Base-by-base conservation (phyloP, 2,113 vertebrate genomes). In the Gymnorhina tibicen region DNA sequence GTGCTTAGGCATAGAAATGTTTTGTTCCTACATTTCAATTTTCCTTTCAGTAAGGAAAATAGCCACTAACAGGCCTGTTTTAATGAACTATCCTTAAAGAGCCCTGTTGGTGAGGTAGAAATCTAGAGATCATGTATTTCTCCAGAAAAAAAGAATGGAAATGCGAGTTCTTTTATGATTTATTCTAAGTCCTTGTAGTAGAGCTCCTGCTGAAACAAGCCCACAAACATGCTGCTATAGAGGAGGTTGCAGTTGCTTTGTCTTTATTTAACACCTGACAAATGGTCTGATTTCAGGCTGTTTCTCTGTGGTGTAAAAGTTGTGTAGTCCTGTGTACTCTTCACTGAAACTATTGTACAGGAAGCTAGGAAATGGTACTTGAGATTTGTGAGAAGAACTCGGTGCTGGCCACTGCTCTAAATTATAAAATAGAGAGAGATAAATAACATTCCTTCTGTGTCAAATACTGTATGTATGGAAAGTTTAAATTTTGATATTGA, bases 141-240 rank as follows among this genome's bases (percentile, higher is more conserved):
- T 63, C 9, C 19, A 37, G 50, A 13, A 41, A 55, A 68, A 53
- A 3, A 3, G 1, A 9, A 59, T 10, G 52, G 44, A 53, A 83
- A 46, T 21, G 3, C 0, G 0, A 47, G 2, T 46, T 62, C 0
- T 46, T 80, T 32, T 10, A 2, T 63, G 9, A 18, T 30, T 32
- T 77, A 4, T 76, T 77, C 6, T 6, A 30, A 37, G 41, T 28
- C 63, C 18, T 39, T 47, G 8, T 33, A 30, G 42, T 4, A 60
- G 53, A 47, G 16, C 21, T 56, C 2, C 3, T 42, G 44, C 42
- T 59, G 23, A 69, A 62, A 53, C 35, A 52, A 60, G 15, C 16
- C 6, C 33, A 26, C 24, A 58, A 23, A 33, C 1, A 0, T 10
- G 11, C 30, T 81, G 32, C 26, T 39, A 0, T 10, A 4, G 17